Evolutionary conservation across 2,113 vertebrate species (phyloP), one percentile per base, ranked within the genome.

Genomic region (Macquaria ambigua): DNA sequence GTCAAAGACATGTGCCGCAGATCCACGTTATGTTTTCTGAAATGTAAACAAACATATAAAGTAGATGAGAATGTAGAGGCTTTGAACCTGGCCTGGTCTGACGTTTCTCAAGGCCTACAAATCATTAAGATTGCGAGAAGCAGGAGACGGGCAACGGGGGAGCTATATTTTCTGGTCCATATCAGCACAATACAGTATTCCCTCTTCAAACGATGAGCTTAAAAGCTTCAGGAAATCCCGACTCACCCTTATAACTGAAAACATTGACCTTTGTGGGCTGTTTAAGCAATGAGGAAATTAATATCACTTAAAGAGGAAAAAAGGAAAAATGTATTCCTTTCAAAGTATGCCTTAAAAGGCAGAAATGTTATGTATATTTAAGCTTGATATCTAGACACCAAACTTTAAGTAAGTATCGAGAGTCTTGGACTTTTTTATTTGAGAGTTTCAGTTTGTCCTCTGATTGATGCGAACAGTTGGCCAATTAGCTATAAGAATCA

Each of bases 31-130:
- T 61, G 61, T 67, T 81, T 56, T 15, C 62, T 76, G 28, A 48
- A 8, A 78, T 71, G 69, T 81, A 83, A 77, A 86, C 67, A 68
- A 31, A 68, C 31, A 28, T 2, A 72, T 25, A 52, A 39, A 61
- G 46, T 31, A 48, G 18, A 55, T 46, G 72, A 74, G 41, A 62
- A 34, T 34, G 37, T 23, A 64, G 46, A 79, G 71, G 20, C 46
- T 90, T 58, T 81, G 41, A 84, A 80, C 79, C 50, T 41, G 58
- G 41, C 37, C 72, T 11, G n/a, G 18, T 55, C 41, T 66, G 79
- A 88, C 64, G 78, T 85, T 83, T 74, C 43, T 83, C 73, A 88
- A 83, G 67, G 53, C 84, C 85, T 83, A 55, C 74, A 87, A 74
- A 87, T 74, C 81, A 88, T 81, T 58, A 64, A 18, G 37, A 82